Evolutionary conservation across 2,888 invertebrate species (phyloP).

Genomic region (Subacronicta megacephala): DNA sequence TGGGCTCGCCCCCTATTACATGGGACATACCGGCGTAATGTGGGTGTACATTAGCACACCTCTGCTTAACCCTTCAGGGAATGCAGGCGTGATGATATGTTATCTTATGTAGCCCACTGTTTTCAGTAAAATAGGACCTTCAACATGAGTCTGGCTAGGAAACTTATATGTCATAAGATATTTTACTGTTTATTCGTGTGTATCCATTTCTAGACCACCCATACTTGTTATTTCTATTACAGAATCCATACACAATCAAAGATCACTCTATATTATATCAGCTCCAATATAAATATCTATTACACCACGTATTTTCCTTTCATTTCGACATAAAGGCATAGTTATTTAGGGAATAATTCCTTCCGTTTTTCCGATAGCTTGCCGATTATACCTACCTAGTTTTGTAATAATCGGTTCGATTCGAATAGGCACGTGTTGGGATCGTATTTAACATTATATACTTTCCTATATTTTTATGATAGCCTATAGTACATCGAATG

Average conservation of each 20-base stretch:
- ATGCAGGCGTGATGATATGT: too few species aligned
- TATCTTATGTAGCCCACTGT: too few species aligned
- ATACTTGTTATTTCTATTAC: not conserved
- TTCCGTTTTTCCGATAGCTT: conserved; percentile 1
- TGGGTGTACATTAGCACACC: too few species aligned
- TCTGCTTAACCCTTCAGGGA: too few species aligned
- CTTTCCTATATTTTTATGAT: not conserved
- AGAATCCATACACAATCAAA: conserved; percentile 7
- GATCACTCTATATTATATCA: not conserved
- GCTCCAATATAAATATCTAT: conserved; percentile 7
- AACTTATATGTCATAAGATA: too few species aligned
- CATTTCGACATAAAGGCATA: not conserved
- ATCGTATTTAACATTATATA: not conserved
- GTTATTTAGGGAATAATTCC: conserved; percentile 13
- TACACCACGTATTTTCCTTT: conserved; percentile 12
- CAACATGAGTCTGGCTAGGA: too few species aligned
- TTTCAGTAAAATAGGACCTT: too few species aligned
- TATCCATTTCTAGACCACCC: too few species aligned
- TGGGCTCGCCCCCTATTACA: too few species aligned
- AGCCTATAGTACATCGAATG: conserved; percentile 2
- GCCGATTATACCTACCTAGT: not conserved
- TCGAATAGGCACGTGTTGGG: not conserved
- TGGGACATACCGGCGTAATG: too few species aligned
- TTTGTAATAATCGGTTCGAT: conserved; percentile 5
- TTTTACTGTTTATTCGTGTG: too few species aligned